Conservation (phyloP, 2,113 vertebrate species). For the Damaliscus lunatus region DNA sequence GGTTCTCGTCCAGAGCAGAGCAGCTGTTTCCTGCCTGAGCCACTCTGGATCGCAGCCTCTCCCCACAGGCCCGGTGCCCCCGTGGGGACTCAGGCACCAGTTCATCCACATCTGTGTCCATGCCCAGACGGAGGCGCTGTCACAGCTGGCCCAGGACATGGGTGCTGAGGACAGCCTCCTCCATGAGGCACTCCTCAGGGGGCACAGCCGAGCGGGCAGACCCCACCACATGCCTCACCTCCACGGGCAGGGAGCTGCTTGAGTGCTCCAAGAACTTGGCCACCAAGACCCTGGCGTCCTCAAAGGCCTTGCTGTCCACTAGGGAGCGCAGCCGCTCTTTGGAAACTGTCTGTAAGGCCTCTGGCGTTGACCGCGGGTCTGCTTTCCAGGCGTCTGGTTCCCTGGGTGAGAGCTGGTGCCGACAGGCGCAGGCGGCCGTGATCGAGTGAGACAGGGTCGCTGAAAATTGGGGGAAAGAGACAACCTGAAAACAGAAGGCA, state of each 20-base stretch:
- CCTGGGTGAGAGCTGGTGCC: conserved; percentile 67
- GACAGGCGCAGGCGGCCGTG: conserved; percentile 72
- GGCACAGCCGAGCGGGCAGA: conserved; percentile 90
- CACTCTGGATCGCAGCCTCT: neutral
- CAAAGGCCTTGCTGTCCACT: conserved; percentile 92
- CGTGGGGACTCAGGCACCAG: neutral
- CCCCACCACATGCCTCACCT: conserved; percentile 93
- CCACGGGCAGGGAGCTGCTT: conserved; percentile 89
- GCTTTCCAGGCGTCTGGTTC: conserved; percentile 80
- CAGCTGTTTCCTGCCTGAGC: fast-evolving
- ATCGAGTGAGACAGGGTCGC: conserved; percentile 77
- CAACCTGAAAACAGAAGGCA: conserved; percentile 29
- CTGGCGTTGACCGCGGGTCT: conserved; percentile 82
- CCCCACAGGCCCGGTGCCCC: fast-evolving
- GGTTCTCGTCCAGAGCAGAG: neutral
- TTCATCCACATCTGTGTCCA: neutral
- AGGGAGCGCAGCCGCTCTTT: conserved; percentile 87
- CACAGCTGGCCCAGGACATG: conserved; percentile 91
- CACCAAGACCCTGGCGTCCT: conserved; percentile 94
- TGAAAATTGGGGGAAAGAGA: conserved; percentile 72
- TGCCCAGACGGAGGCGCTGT: neutral
- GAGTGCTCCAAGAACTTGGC: conserved; percentile 96
- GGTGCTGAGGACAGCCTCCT: conserved; percentile 93
- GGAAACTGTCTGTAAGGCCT: conserved; percentile 75
- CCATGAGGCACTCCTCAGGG: conserved; percentile 91